phyloP scores from a whole-genome alignment of 2,113 vertebrate species.

The Zapornia atra region DNA sequence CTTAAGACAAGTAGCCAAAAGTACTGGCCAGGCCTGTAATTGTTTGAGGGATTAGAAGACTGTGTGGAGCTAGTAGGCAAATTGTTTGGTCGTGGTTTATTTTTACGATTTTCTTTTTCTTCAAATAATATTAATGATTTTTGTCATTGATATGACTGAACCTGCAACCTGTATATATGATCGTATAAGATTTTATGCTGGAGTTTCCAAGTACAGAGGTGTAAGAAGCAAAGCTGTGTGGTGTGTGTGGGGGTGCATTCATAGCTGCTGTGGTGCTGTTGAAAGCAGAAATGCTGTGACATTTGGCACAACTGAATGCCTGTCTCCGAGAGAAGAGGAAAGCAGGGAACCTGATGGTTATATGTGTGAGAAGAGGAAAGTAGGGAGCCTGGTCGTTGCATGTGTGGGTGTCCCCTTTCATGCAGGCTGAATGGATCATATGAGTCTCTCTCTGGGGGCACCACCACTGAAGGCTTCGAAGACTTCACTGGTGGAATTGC shows the following conservation, averaged over 20 bases:
- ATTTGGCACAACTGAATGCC: background rate
- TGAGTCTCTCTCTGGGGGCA: constrained; percentile 89
- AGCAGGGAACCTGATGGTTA: background rate
- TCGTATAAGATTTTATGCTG: background rate
- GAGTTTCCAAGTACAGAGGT: background rate
- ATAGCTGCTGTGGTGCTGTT: background rate
- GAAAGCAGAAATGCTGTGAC: background rate
- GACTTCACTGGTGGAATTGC: constrained; percentile 95
- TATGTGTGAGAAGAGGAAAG: background rate
- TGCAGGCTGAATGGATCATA: constrained; percentile 89
- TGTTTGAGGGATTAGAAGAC: background rate
- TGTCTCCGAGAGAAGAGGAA: background rate
- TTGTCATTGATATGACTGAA: background rate
- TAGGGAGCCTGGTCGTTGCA: background rate
- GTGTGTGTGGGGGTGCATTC: accelerated
- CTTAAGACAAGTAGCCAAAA: background rate
- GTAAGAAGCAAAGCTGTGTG: background rate
- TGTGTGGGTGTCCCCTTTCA: background rate
- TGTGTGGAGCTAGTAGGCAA: background rate
- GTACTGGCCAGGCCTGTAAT: background rate
- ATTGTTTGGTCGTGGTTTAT: background rate
- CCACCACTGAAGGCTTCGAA: constrained; percentile 93
- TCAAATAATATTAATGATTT: background rate
- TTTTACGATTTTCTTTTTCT: background rate
- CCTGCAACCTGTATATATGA: background rate